Evolutionary conservation across 2,797 vertebrate species (phyloP), one percentile per base, ranked within the genome.

Genomic region (Loris lydekkerianus): DNA sequence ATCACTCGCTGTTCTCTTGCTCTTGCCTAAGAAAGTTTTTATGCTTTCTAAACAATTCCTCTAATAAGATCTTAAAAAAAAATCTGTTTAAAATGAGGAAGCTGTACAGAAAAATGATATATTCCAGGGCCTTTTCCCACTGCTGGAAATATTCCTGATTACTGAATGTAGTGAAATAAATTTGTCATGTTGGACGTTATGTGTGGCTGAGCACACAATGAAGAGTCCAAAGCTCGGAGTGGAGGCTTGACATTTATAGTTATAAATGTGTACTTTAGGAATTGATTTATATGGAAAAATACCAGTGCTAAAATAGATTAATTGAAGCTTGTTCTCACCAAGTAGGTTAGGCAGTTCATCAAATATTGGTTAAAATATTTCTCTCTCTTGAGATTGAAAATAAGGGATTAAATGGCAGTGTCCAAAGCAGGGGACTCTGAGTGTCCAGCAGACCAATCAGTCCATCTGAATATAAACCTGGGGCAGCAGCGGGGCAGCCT

Each of bases 271-370:
- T 63, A 46, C 85, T 80, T 89, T 58, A 87, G 85, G 40, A 93
- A 70, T 61, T 92, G 92, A 92, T 67, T 73, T 90, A 92, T 63
- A 21, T 67, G 65, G 91, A 88, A 9, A 31, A 76, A 76, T n/a
- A 27, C 60, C n/a, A 49, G 82, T 0, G 34, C 72, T 91, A 37
- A 86, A 65, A 25, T 40, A 83, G 88, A 91, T 31, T 86, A 77
- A 81, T 43, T 18, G 89, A 91, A 94, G 75, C 80, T 91, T 87
- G 60, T 89, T 91, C 93, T 88, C 69, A 53, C 73, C 89, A 84
- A 89, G 70, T 80, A 80, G 46, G 53, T 72, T 84, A 69, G 86
- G 86, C n/a, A 88, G 91, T 70, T 89, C 76, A 86, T 96, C 84
- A 89, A 65, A 80, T 76, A 70, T 80, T 95, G 75, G 23, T 67